Conservation (phyloP, 2,797 vertebrate genomes). For the Ibycter americanus region DNA sequence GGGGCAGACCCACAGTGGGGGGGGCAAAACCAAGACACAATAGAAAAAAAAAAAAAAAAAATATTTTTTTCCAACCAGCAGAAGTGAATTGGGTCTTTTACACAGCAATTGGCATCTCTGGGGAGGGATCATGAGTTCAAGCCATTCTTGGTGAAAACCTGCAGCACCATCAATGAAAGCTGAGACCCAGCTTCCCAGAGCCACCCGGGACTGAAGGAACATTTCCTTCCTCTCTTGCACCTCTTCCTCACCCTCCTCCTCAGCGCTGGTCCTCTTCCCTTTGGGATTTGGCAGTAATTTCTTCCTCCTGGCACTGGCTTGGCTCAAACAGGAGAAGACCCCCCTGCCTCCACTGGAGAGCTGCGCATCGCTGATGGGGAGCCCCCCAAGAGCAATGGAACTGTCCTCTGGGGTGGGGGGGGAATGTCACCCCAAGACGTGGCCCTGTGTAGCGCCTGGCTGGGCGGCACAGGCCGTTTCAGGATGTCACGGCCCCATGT, state of each 20-base stretch:
- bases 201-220: accelerated
- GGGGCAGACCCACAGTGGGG: background rate
- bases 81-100: background rate
- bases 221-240: background rate
- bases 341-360: background rate
- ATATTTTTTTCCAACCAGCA: background rate
- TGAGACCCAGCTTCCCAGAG: background rate
- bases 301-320: constrained; percentile 15
- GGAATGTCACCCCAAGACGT: background rate
- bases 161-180: background rate
- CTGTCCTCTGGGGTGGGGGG: background rate
- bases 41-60: background rate
- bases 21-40: background rate
- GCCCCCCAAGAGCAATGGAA: background rate
- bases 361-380: background rate
- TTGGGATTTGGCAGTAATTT: constrained; percentile 32
- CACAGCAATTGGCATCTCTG: accelerated
- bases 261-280: background rate
- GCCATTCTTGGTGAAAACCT: background rate
- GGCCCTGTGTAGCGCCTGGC: background rate
- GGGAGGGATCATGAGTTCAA: background rate
- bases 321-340: background rate
- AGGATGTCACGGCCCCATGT: background rate
- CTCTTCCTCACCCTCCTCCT: background rate
- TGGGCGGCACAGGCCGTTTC: accelerated